These are phyloP conservation scores for Cheilosia vernalis DNA, from an alignment of 2,888 invertebrate genomes.

Conservation along the genomic window DNA sequence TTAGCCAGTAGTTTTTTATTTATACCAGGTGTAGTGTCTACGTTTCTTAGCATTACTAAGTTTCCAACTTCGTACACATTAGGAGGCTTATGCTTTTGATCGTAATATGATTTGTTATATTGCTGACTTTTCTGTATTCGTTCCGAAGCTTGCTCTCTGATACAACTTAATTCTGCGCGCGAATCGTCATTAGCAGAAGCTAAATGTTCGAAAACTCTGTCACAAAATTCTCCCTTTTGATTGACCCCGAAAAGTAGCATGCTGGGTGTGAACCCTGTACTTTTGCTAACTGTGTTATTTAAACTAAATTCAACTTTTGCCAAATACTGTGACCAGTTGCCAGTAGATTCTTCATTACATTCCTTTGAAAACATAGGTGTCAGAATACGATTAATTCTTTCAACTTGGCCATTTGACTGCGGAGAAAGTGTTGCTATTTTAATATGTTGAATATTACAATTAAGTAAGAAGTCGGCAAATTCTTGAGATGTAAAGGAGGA, in stretches of 20 bases:
- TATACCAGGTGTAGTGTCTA: too few relatives aligned
- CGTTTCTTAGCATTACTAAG: too few relatives aligned
- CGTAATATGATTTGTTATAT: too few relatives aligned
- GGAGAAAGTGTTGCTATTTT: conserved; percentile 39
- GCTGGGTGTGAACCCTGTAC: conserved; percentile 20
- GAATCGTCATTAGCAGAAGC: too few relatives aligned
- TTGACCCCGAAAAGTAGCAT: conserved; percentile 19
- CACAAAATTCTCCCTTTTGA: background rate
- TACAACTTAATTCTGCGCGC: too few relatives aligned
- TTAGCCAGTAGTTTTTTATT: too few relatives aligned
- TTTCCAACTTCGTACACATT: too few relatives aligned
- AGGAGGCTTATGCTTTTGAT: too few relatives aligned
- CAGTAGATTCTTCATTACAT: conserved; percentile 2
- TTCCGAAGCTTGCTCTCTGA: too few relatives aligned
- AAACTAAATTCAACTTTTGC: conserved; percentile 75
- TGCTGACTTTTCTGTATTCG: too few relatives aligned
- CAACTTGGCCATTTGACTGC: conserved; percentile 42
- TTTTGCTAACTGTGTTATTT: conserved; percentile 76
- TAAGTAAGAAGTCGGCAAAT: conserved; percentile 78
- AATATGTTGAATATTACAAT: conserved; percentile 29
- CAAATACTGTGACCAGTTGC: conserved; percentile 43
- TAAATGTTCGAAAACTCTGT: too few relatives aligned
- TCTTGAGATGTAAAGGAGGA: too few relatives aligned
- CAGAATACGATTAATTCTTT: conserved; percentile 25
- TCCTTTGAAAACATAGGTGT: conserved; percentile 49